Conservation (phyloP, 2,113 vertebrate genomes). For the Orthonyx spaldingii region DNA sequence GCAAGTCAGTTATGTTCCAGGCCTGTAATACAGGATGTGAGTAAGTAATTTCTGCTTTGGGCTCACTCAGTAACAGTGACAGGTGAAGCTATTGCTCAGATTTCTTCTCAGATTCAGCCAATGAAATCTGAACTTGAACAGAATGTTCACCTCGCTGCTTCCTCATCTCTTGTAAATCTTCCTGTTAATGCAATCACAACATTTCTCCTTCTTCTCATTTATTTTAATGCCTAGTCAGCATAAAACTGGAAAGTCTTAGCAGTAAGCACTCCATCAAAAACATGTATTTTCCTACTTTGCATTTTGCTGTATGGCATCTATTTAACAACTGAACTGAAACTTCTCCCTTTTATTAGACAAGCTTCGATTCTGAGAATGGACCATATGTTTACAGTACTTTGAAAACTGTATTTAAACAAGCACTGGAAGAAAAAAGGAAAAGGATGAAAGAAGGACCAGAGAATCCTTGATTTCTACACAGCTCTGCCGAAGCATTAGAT, state of each 20-base stretch:
- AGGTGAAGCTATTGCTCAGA: not conserved
- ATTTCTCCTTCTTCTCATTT: not conserved
- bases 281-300: not conserved
- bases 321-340: not conserved
- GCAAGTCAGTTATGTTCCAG: not conserved
- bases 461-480: conserved; percentile 10
- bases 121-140: not conserved
- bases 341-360: conserved; percentile 71
- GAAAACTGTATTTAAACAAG: conserved; percentile 81
- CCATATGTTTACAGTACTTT: conserved; percentile 75
- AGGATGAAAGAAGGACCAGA: conserved; percentile 62
- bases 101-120: not conserved
- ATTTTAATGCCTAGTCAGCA: not conserved
- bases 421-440: conserved; percentile 79
- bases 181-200: not conserved
- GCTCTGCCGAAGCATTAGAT: not conserved
- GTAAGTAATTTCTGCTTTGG: not conserved
- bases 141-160: not conserved
- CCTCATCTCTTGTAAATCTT: not conserved
- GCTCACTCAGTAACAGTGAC: not conserved
- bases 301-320: not conserved
- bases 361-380: conserved; percentile 76
- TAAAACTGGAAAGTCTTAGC: not conserved
- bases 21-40: not conserved
- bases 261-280: not conserved